Conservation (phyloP, 1,140 invertebrate genomes). For the Luehdorfia chinensis region DNA sequence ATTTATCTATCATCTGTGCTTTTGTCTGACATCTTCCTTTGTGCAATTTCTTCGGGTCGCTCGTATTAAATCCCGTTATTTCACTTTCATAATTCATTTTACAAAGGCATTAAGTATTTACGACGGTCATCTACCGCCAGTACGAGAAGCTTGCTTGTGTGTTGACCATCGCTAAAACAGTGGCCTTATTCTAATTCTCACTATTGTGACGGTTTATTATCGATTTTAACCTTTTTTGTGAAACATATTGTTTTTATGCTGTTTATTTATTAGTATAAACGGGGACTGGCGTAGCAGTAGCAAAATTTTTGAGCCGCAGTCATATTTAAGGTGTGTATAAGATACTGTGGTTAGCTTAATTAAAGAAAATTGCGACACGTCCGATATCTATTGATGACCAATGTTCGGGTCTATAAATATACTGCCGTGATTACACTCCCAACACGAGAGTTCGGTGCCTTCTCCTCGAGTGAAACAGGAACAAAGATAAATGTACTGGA, state of each 20-base stretch:
- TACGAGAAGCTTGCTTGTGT: slow-evolving; percentile 29
- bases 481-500: neutral
- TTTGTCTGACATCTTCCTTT: slow-evolving; percentile 63
- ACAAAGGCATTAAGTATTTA: slow-evolving; percentile 60
- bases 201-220: slow-evolving; percentile 55
- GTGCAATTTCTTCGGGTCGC: slow-evolving; percentile 63
- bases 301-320: slow-evolving; percentile 60
- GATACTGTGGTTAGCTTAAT: slow-evolving; percentile 5
- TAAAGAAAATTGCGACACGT: slow-evolving; percentile 8
- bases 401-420: slow-evolving; percentile 10
- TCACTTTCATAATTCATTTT: slow-evolving; percentile 63
- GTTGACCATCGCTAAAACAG: slow-evolving; percentile 30
- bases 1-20: slow-evolving; percentile 43
- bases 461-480: neutral
- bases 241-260: slow-evolving; percentile 62
- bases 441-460: neutral
- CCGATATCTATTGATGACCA: neutral
- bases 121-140: slow-evolving; percentile 39
- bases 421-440: neutral
- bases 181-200: slow-evolving; percentile 41
- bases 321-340: slow-evolving; percentile 56
- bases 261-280: slow-evolving; percentile 63
- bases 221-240: slow-evolving; percentile 64
- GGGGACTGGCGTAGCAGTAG: slow-evolving; percentile 42
- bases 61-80: slow-evolving; percentile 68